These are phyloP conservation scores for Trichopria drosophilae DNA, from an alignment of 2,888 invertebrate genomes.

Conservation along the genomic window DNA sequence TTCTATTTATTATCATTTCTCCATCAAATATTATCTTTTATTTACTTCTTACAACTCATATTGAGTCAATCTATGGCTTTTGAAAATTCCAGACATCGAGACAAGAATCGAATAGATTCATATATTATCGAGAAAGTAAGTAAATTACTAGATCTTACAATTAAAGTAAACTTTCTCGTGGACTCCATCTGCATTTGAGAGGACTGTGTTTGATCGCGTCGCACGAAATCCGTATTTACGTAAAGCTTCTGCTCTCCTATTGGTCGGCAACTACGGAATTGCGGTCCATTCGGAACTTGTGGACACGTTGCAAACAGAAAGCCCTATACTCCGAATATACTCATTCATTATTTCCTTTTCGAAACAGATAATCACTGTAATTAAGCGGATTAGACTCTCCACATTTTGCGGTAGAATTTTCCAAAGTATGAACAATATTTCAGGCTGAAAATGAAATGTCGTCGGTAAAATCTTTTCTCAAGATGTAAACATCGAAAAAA, in stretches of 20 bases:
- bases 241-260: slow-evolving; percentile 48
- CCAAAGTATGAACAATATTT: too few species aligned
- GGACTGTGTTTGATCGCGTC: slow-evolving; percentile 54
- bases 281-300: slow-evolving; percentile 47
- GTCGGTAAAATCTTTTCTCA: too few species aligned
- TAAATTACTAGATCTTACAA: slow-evolving; percentile 56
- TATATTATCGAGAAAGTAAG: slow-evolving; percentile 36
- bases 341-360: too few species aligned
- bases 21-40: too few species aligned
- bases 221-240: slow-evolving; percentile 58
- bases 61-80: too few species aligned
- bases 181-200: slow-evolving; percentile 58
- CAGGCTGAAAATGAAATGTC: too few species aligned
- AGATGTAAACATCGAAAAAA: not conserved
- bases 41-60: too few species aligned
- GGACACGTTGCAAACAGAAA: slow-evolving; percentile 37
- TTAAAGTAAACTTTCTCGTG: slow-evolving; percentile 49
- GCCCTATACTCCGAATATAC: not conserved
- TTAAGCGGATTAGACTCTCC: too few species aligned
- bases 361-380: too few species aligned
- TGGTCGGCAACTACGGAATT: slow-evolving; percentile 45
- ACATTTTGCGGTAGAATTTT: too few species aligned
- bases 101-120: not conserved
- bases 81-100: too few species aligned
- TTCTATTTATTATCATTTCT: too few species aligned